A percentile compares a stretch with the other conserved stretches of the same genome.
Evolutionary conservation across 2,113 vertebrate species (phyloP).

Genomic region (Colistium nudipinnis): DNA sequence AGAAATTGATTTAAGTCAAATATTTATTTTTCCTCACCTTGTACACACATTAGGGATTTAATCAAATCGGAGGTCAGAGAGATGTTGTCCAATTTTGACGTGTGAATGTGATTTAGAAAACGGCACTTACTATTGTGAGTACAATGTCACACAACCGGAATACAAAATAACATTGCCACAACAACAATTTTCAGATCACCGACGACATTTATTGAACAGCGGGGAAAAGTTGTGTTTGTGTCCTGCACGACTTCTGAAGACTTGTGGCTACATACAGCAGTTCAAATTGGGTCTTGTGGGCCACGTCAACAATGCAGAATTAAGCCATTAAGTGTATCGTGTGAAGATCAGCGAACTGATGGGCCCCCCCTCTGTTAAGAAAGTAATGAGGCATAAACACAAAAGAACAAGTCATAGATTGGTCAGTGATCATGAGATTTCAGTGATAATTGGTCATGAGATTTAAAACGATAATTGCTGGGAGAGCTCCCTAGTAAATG

Average conservation of each 20-base stretch:
- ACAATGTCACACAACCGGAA: neutral
- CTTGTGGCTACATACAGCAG: too few relatives aligned
- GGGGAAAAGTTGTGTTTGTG: too few relatives aligned
- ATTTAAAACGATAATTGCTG: neutral
- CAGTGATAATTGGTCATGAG: neutral
- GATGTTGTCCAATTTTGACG: too few relatives aligned
- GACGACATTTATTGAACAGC: neutral
- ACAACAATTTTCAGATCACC: neutral
- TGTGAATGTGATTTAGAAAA: too few relatives aligned
- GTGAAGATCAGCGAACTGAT: too few relatives aligned
- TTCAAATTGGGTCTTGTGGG: too few relatives aligned
- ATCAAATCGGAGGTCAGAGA: too few relatives aligned
- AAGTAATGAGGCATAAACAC: neutral
- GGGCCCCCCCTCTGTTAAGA: neutral
- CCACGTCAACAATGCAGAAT: too few relatives aligned
- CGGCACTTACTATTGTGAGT: neutral
- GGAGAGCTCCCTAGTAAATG: neutral
- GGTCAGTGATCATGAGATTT: neutral
- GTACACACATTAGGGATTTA: too few relatives aligned
- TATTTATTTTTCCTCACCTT: neutral
- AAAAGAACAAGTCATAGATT: neutral
- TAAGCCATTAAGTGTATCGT: too few relatives aligned
- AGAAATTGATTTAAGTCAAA: constrained; percentile 6
- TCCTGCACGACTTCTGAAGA: too few relatives aligned
- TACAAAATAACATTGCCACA: too few relatives aligned